A percentile compares a stretch with the other conserved stretches of the same genome.
These are phyloP conservation scores for Microtus oregoni DNA, from an alignment of 2,113 vertebrate species.

Conservation along the genomic window DNA sequence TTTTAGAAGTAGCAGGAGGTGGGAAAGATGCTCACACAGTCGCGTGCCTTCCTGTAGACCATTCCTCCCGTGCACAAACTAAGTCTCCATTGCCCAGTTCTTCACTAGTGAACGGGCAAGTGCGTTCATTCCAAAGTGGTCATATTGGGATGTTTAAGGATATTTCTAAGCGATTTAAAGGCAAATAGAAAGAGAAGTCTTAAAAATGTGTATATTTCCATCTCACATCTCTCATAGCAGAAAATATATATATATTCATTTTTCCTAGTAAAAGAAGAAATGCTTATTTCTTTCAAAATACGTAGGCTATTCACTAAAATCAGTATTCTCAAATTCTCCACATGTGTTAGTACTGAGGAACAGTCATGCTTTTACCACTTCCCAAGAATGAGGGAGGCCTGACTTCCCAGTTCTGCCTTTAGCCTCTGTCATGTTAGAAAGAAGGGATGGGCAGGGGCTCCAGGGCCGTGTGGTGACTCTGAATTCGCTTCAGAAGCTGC, in stretches of 20 bases:
- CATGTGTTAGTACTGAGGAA: constrained; percentile 52
- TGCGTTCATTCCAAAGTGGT: background rate
- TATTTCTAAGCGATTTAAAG: constrained; percentile 40
- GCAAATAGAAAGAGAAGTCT: constrained; percentile 39
- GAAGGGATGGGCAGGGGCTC: constrained; percentile 71
- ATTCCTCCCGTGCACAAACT: background rate
- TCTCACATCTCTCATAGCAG: constrained; percentile 58
- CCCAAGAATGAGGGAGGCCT: constrained; percentile 30
- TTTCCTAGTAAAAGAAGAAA: constrained; percentile 55
- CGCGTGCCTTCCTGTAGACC: background rate
- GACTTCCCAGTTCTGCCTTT: background rate
- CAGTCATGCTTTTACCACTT: constrained; percentile 33
- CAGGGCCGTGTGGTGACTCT: constrained; percentile 73
- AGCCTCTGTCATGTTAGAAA: constrained; percentile 48
- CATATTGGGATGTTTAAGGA: constrained; percentile 26
- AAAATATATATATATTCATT: constrained; percentile 61
- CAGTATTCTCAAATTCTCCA: constrained; percentile 16
- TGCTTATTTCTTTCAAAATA: constrained; percentile 53
- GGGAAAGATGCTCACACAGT: background rate
- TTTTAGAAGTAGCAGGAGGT: background rate
- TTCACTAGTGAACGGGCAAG: background rate
- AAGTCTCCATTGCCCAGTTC: background rate
- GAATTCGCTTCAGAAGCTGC: constrained; percentile 90
- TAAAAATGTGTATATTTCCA: constrained; percentile 68
- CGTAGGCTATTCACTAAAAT: constrained; percentile 60